Conservation (phyloP, 2,888 invertebrate genomes). For the Odontocerum albicorne region DNA sequence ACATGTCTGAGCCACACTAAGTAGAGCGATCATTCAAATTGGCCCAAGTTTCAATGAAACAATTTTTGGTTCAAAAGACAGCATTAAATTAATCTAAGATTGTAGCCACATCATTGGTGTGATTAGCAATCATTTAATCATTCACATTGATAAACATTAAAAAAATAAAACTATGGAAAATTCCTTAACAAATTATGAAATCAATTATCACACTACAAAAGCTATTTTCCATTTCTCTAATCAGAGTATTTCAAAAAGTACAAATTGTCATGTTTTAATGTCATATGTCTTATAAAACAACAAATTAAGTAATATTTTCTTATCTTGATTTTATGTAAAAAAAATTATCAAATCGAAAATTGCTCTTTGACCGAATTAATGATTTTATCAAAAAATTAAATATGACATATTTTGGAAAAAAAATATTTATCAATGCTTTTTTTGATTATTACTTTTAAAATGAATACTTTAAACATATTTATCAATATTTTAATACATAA, state of each 20-base stretch:
- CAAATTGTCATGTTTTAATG: conserved; percentile 6
- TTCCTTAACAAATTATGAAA: conserved; percentile 13
- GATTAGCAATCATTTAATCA: too few relatives aligned
- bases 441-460: too few relatives aligned
- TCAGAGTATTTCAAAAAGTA: too few relatives aligned
- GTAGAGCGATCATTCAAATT: conserved; percentile 25
- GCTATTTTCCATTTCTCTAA: conserved; percentile 8
- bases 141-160: conserved; percentile 4
- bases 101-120: conserved; percentile 8
- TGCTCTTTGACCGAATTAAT: too few relatives aligned
- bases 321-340: too few relatives aligned
- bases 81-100: conserved; percentile 15
- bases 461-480: not conserved
- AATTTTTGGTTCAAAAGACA: conserved; percentile 14
- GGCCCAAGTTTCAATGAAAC: conserved; percentile 24
- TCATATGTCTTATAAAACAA: too few relatives aligned
- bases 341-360: too few relatives aligned
- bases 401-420: too few relatives aligned
- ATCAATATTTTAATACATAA: not conserved
- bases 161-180: conserved; percentile 13
- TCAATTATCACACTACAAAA: conserved; percentile 12
- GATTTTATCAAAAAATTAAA: too few relatives aligned
- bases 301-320: too few relatives aligned
- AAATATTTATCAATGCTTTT: too few relatives aligned
- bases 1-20: conserved; percentile 32